Base-by-base conservation (phyloP, 2,113 vertebrate species). In the Todiramphus saurophagus region DNA sequence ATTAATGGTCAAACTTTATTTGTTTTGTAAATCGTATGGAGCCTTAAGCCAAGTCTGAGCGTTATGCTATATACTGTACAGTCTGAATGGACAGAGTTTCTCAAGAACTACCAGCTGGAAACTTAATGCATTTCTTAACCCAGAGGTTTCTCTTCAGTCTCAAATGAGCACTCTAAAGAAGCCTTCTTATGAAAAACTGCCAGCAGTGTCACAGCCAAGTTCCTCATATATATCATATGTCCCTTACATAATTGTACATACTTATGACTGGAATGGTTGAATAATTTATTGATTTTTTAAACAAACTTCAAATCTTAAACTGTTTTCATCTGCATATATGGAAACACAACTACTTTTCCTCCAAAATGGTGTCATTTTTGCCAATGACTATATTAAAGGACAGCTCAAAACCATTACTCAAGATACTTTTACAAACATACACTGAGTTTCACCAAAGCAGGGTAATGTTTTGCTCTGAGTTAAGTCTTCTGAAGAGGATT, bases 401-500 rank as follows among this genome's bases (percentile, higher is more conserved):
- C 9, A 3, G 83, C 72, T 86, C 68, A 81, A 82, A 90, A 72
- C 30, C 23, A 41, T 35, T 59, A 63, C 31, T 67, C 10, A 43
- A 43, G 68, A 56, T 59, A 74, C 19, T 78, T 91, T 23, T 48
- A 74, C 28, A 90, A 93, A 77, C 13, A 46, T 30, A 37, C 31
- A 63, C 15, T 4, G 16, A 69, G 39, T 88, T 64, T 78, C 64
- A 93, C 87, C 78, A 80, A 87, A 81, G 64, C 43, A 76, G 21
- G 30, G 43, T 50, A 66, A 55, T 25, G 16, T 73, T 92, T 89
- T 93, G 25, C 82, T 81, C 28, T 59, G n/a, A 0, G 0, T 63
- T 69, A 90, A 94, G 35, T 43, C 59, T 84, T 91, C 75, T 73
- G 44, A 85, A 84, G 77, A 94, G 69, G 39, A 88, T 43, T 90